Base-by-base conservation (phyloP, 2,888 invertebrate species). In the Malthinus flaveolus region DNA sequence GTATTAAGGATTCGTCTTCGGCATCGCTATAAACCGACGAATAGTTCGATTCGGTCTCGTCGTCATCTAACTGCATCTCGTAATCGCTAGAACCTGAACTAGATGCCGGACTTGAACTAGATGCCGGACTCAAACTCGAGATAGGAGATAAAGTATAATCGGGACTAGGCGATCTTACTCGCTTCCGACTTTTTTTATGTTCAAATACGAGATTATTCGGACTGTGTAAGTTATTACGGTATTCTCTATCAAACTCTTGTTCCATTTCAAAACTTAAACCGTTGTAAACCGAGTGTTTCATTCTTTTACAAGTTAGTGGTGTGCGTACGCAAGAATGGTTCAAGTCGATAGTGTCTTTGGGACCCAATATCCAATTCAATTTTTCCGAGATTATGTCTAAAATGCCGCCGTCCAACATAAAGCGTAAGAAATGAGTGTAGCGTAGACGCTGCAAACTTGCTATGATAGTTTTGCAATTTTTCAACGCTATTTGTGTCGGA, bases 1-100 rank as follows among this genome's bases (percentile, higher is more conserved):
- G 35, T 1, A 10, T n/a, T 8, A 23, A 12, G 10, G 12, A 6
- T 11, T 57, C 51, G 10, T 72, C 68, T 12, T 79, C 79, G 32
- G 66, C 69, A 65, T 74, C 71, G 60, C 86, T 87, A 68, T 87
- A 88, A 13, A 88, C 84, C 0, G 88, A 88, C 51, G 88, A 88
- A 71, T 86, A 86, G 12, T 85, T 85, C 0, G 85, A 85, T 72
- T 85, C 85, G 1, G 83, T 83, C 56, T 71, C 62, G 45, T 53
- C 46, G 12, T 37, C 23, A 33, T 37, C 46, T 34, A 37, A 13
- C 10, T n/a, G 46, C 3, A 42, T 32, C 36, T 52, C 52, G 8
- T 12, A 15, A 13, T 52, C 45, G 12, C 50, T 51, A 1, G 42
- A 32, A 39, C 32, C 33, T 3, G 50, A 39, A 39, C 50, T 50